phyloP scores from a whole-genome alignment of 1,140 invertebrate genomes.

The Adelges cooleyi region DNA sequence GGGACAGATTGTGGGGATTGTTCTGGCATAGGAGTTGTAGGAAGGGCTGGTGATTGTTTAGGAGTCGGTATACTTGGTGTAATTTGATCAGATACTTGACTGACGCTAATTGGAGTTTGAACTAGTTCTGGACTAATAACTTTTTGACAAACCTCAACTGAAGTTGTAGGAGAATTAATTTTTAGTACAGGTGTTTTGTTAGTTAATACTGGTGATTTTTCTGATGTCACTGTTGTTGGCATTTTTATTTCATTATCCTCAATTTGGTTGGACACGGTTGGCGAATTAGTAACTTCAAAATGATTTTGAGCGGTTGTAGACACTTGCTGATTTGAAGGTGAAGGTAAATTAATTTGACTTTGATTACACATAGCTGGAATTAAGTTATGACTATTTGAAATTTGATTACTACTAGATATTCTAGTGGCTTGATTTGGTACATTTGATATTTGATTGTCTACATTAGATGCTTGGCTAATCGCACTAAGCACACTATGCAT shows the following conservation, averaged over 20 bases:
- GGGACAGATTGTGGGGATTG: constrained; percentile 8
- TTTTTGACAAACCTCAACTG: background rate
- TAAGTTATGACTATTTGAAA: background rate
- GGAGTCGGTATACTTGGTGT: constrained; percentile 27
- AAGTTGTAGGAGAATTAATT: background rate
- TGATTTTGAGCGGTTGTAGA: constrained; percentile 30
- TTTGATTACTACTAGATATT: background rate
- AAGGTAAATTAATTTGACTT: background rate
- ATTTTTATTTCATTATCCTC: constrained; percentile 3
- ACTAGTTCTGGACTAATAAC: constrained; percentile 10
- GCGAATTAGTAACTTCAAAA: constrained; percentile 9
- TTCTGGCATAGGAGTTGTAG: constrained; percentile 15
- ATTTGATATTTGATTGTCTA: constrained; percentile 10
- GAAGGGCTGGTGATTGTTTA: constrained; percentile 27
- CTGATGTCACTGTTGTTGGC: background rate
- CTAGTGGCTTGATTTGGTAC: background rate
- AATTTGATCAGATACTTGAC: constrained; percentile 25
- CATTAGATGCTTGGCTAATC: constrained; percentile 9
- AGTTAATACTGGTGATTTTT: background rate
- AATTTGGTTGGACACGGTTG: constrained; percentile 28
- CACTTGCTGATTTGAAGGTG: constrained; percentile 18
- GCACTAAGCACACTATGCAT: constrained; percentile 10
- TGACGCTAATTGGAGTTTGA: constrained; percentile 23
- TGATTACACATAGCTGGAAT: background rate
- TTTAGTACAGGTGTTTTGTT: background rate